phyloP scores from a whole-genome alignment of 2,797 vertebrate genomes.

The Salmo trutta region DNA sequence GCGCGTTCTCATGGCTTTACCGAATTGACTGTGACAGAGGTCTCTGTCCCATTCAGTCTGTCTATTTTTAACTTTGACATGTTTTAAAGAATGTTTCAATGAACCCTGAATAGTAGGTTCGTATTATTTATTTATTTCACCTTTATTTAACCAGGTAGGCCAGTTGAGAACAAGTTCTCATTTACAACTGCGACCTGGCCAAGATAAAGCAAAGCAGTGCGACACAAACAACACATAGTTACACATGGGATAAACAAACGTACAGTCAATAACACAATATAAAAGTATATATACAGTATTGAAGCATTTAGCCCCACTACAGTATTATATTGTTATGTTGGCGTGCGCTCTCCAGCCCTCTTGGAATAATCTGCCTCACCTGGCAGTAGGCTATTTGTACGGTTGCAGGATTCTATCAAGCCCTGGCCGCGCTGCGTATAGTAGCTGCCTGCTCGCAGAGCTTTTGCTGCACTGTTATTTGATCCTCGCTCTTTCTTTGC shows the following conservation, averaged over 20 bases:
- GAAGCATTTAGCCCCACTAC: slow-evolving; percentile 11
- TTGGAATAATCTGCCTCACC: slow-evolving; percentile 45
- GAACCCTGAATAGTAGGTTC: neutral
- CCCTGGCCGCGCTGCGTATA: slow-evolving; percentile 49
- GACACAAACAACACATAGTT: no score
- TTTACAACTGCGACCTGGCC: no score
- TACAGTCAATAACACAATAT: no score
- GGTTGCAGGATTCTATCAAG: slow-evolving; percentile 50
- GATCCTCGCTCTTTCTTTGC: slow-evolving; percentile 84
- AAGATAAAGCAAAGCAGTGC: no score
- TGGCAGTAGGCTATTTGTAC: slow-evolving; percentile 48
- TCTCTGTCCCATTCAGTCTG: neutral
- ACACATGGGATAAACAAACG: no score
- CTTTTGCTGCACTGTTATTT: slow-evolving; percentile 76
- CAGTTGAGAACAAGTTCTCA: no score
- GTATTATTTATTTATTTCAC: neutral
- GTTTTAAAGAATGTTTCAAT: neutral
- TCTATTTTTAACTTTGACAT: neutral
- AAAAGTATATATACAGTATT: no score
- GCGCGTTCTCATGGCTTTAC: neutral
- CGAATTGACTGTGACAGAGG: neutral
- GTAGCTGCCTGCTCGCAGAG: slow-evolving; percentile 29
- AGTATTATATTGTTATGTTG: no score
- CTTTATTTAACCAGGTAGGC: no score
- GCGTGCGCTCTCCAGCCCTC: neutral